These are phyloP conservation scores for Rhinichthys klamathensis DNA, from an alignment of 2,113 vertebrate species.

Conservation along the genomic window DNA sequence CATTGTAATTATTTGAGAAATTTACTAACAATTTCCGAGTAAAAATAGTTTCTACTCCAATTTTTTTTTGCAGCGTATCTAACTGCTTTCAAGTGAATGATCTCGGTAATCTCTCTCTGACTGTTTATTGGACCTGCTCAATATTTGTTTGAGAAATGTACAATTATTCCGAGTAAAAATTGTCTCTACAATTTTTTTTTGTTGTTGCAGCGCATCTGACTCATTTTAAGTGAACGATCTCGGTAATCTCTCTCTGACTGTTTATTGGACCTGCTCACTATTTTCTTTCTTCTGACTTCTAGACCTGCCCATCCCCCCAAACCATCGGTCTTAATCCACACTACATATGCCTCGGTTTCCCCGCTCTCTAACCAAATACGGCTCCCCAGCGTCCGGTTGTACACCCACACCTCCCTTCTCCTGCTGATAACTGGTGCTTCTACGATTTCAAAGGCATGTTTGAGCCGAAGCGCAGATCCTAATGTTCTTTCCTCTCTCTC, in stretches of 20 bases:
- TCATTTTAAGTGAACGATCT: not conserved
- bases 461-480: slow-evolving; percentile 70
- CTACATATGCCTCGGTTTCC: slow-evolving; percentile 43
- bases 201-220: not conserved
- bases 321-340: slow-evolving; percentile 47
- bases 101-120: not conserved
- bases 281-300: slow-evolving; percentile 21
- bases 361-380: slow-evolving; percentile 25
- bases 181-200: no score
- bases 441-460: slow-evolving; percentile 69
- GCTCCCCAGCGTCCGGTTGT: slow-evolving; percentile 21
- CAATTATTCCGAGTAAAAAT: no score
- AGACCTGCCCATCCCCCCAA: not conserved
- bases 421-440: slow-evolving; percentile 71
- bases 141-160: not conserved
- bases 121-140: slow-evolving; percentile 10
- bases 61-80: not conserved
- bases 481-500: slow-evolving; percentile 54
- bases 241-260: not conserved
- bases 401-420: slow-evolving; percentile 51
- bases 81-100: not conserved
- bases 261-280: slow-evolving; percentile 15
- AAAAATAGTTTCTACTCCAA: no score
- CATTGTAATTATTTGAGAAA: no score
- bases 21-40: no score